Conservation (phyloP, 2,113 vertebrate species). For the Diadophis punctatus region DNA sequence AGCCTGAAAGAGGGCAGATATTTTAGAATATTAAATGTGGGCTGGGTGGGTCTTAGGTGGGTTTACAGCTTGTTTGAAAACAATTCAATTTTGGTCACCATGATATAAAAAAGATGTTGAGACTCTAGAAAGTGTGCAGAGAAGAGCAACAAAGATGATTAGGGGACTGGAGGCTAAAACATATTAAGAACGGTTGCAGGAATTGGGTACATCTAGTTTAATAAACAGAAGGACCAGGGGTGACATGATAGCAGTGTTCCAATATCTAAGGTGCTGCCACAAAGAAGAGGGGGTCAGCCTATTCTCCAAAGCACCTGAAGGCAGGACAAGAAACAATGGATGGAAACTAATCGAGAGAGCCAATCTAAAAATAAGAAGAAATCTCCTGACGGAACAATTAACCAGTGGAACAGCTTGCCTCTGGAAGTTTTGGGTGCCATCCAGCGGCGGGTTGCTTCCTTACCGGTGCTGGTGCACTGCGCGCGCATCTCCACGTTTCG, state of each 20-base stretch:
- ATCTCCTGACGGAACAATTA: neutral
- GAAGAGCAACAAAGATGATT: neutral
- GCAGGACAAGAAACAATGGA: neutral
- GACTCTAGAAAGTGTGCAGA: neutral
- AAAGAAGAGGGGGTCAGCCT: neutral
- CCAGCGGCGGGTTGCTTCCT: too few species aligned
- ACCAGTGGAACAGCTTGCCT: too few species aligned
- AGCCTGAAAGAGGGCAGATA: neutral
- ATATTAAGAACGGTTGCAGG: neutral
- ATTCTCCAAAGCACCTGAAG: neutral
- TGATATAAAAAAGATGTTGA: neutral
- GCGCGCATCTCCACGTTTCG: too few species aligned
- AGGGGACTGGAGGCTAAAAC: neutral
- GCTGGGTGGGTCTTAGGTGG: neutral
- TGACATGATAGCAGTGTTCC: neutral
- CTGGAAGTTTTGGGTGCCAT: neutral
- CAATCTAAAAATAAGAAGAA: neutral
- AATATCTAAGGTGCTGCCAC: neutral
- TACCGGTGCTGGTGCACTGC: too few species aligned
- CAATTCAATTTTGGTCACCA: neutral
- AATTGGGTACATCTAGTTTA: neutral
- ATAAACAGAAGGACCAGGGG: neutral
- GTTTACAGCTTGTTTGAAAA: neutral
- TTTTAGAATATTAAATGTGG: neutral
- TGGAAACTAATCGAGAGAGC: neutral